Evolutionary conservation across 1,140 invertebrate species (phyloP), one percentile per base, ranked within the genome.

Genomic region (Argopecten irradians): DNA sequence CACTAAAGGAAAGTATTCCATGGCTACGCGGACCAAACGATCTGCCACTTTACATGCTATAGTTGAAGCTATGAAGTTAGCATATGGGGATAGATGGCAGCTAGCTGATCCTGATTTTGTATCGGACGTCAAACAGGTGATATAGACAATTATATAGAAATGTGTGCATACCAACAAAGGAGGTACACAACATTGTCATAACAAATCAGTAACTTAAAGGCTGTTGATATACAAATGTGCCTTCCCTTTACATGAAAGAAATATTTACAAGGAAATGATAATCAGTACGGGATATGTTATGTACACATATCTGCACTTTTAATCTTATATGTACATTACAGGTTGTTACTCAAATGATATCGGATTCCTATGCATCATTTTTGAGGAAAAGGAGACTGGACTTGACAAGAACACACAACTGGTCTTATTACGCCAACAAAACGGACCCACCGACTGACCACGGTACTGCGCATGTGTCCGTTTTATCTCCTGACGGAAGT

Each of bases 41-140:
- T 87, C 82, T 39, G 19, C 86, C n/a, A 82, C 88, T 0, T 93
- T 89, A 34, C 96, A 96, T 96, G 96, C 97, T 89, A 97, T 99
- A 55, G 96, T 97, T n/a, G 99, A 99, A 95, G 97, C 98, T 0
- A 97, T 98, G 89, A 99, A 99, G 94, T 98, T 97, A 94, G 98
- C 97, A 0, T 99, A 97, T 94, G 98, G 98, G 0, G 96, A 97
- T 83, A 96, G 98, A 89, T 97, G 97, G 0, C 96, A 97, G 92
- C 93, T 99, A 28, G 98, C 97, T 0, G 99, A 99, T 39, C 95
- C 96, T 88, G 98, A 95, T 97, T 93, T 96, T 98, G 43, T 95
- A 93, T 8, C 94, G 96, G 90, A 97, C 97, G 95, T 95, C 91
- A 84, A 84, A 71, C 34, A 82, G 41, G 91, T 88, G 34, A 34